phyloP scores from a whole-genome alignment of 2,113 vertebrate genomes.

The Halichoerus grypus region DNA sequence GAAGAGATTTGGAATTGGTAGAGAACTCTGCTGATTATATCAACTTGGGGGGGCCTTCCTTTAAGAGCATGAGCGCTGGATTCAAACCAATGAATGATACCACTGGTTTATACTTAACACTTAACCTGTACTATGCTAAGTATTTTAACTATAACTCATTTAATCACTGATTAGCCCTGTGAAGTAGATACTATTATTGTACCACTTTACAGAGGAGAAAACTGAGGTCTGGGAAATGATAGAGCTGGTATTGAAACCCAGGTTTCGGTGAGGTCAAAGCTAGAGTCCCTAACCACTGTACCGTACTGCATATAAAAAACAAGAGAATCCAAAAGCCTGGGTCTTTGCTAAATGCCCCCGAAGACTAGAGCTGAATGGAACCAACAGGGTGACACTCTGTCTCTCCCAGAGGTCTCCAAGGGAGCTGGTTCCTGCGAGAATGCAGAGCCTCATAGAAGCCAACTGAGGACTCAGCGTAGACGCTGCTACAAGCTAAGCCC shows the following conservation, averaged over 20 bases:
- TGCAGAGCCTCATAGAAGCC: neutral
- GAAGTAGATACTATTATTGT: neutral
- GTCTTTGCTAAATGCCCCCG: neutral
- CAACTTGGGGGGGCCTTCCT: neutral
- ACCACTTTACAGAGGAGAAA: constrained; percentile 28
- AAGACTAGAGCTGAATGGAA: constrained; percentile 28
- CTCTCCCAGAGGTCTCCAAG: neutral
- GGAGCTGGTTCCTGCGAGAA: neutral
- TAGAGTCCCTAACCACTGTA: neutral
- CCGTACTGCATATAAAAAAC: neutral
- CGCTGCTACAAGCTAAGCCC: neutral
- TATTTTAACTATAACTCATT: constrained; percentile 34
- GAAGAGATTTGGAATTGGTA: neutral
- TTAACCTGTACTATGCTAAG: neutral
- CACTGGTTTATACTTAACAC: neutral
- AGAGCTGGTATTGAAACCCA: neutral
- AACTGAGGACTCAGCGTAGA: neutral
- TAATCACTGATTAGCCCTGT: neutral
- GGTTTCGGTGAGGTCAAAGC: constrained; percentile 1
- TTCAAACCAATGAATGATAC: constrained; percentile 9
- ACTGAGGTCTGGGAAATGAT: neutral
- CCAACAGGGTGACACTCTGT: neutral
- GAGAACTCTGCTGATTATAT: neutral
- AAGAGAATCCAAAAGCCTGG: neutral
- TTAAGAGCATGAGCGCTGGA: constrained; percentile 15